Evolutionary conservation across 2,113 vertebrate genomes (phyloP), one percentile per base, ranked within the genome.

Genomic region (Pimephales promelas): DNA sequence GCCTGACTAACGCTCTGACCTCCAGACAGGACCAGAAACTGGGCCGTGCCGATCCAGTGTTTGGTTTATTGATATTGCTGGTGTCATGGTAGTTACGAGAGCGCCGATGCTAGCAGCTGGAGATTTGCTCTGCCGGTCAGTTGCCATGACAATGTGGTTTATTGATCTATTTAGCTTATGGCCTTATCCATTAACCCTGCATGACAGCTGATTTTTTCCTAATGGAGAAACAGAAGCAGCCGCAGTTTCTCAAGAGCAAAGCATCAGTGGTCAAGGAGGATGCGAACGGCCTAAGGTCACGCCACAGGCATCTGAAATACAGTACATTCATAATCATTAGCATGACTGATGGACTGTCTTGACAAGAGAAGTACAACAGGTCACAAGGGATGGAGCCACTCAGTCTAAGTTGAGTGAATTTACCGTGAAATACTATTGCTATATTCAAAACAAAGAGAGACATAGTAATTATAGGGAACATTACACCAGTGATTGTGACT

Each of bases 341-440:
- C 66, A 59, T 87, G 88, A 92, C 90, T 79, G 90, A 90, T 81
- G 89, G 81, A 84, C 85, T 89, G 90, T 88, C 90, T 89, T 91
- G 86, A 86, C 84, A 87, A 86, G 66, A 66, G 84, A 86, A 62
- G 47, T 85, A 75, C 76, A 66, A 79, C 85, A 81, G 85, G 83
- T 56, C 86, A 34, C 71, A 72, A 85, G n/a, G 47, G 26, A 52
- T 62, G 56, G 16, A 61, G 34, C 36, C 70, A 28, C 24, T 10
- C 24, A 22, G 68, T 52, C 36, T 59, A 40, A 72, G 31, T 73
- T 59, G 13, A 57, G 9, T 13, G n/a, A 45, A 59, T 71, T 56
- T 56, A 24, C 3, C 4, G 31, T 22, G 86, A 59, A 24, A 82
- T 80, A 61, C 34, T 79, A 57, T 62, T 76, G 26, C 84, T 68